These are phyloP conservation scores for Prunella himalayana DNA, from an alignment of 2,113 vertebrate genomes.

Conservation along the genomic window DNA sequence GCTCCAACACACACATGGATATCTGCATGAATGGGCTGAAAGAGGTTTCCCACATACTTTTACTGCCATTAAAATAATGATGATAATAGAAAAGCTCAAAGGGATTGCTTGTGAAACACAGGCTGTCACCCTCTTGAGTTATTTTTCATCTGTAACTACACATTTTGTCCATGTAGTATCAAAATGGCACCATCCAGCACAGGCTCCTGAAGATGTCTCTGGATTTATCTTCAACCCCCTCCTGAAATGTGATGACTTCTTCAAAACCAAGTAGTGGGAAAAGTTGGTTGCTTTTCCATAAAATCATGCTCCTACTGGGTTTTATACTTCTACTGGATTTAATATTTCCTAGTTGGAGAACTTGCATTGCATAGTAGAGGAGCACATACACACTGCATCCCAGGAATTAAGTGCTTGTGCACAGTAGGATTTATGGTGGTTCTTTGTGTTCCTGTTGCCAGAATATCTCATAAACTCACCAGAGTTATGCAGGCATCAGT, in stretches of 20 bases:
- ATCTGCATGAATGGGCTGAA: neutral
- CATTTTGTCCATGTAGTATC: neutral
- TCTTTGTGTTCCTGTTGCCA: constrained; percentile 55
- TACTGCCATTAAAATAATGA: neutral
- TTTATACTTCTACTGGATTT: constrained; percentile 32
- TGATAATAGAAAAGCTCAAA: neutral
- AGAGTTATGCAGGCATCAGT: constrained; percentile 50
- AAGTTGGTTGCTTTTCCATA: neutral
- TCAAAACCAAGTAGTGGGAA: neutral
- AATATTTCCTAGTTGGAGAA: constrained; percentile 54
- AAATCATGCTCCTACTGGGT: neutral
- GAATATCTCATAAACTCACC: constrained; percentile 72
- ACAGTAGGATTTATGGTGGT: constrained; percentile 62
- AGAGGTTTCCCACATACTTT: neutral
- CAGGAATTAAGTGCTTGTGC: constrained; percentile 26
- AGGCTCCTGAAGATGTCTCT: neutral
- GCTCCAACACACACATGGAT: neutral
- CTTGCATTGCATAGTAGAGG: neutral
- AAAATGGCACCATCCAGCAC: neutral
- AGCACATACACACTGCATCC: neutral
- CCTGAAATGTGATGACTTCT: neutral
- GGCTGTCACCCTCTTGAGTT: neutral
- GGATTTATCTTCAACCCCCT: neutral
- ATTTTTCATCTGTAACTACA: neutral
- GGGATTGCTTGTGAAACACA: neutral